phyloP scores from a whole-genome alignment of 1,140 invertebrate species.

The Lasaia peninsularis region DNA sequence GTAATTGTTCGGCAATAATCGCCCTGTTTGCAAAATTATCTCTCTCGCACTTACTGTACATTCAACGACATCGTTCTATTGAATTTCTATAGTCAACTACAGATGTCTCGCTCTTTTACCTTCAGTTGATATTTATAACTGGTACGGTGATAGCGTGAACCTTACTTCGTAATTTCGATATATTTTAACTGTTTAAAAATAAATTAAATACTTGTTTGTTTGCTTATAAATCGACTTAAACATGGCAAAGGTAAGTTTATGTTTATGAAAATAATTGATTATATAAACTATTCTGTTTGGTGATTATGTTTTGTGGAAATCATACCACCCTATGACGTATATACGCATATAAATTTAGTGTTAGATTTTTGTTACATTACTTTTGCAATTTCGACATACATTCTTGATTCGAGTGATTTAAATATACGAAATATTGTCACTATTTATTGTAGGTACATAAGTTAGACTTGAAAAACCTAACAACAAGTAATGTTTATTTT shows the following conservation, averaged over 20 bases:
- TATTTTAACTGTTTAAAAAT: conserved; percentile 42
- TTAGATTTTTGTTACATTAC: background rate
- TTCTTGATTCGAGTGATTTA: too few species aligned
- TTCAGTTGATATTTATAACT: conserved; percentile 64
- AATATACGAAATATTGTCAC: too few species aligned
- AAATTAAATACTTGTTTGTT: conserved; percentile 43
- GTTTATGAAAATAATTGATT: conserved; percentile 14
- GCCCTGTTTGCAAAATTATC: conserved; percentile 16
- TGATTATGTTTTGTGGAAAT: conserved; percentile 39
- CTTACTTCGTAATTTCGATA: conserved; percentile 33
- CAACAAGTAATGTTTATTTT: too few species aligned
- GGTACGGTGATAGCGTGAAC: conserved; percentile 39
- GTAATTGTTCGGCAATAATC: background rate
- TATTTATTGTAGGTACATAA: too few species aligned
- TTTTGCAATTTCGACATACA: too few species aligned
- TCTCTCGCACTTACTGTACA: conserved; percentile 31
- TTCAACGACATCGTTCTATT: conserved; percentile 40
- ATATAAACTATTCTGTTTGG: conserved; percentile 7
- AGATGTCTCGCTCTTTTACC: conserved; percentile 29
- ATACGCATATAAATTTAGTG: conserved; percentile 17
- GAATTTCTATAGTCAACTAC: conserved; percentile 41
- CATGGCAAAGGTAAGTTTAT: conserved; percentile 58
- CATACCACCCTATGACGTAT: conserved; percentile 47
- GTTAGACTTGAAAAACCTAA: too few species aligned
- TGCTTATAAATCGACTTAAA: conserved; percentile 14